Evolutionary conservation across 2,113 vertebrate species (phyloP).

Genomic region (Indicator indicator): DNA sequence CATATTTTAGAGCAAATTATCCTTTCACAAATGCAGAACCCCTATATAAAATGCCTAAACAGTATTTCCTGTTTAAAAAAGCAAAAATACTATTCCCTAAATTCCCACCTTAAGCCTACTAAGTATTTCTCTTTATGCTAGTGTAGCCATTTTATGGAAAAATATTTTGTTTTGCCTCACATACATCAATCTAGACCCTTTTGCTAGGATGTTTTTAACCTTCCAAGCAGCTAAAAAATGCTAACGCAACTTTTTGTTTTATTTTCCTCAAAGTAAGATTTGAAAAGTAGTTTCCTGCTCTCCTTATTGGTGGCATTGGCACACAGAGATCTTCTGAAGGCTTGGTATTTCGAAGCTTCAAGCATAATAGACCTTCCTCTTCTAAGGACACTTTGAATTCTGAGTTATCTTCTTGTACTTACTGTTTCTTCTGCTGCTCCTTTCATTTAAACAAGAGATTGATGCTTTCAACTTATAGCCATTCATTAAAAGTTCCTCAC

Average conservation of each 20-base stretch:
- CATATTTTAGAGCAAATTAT: slow-evolving; percentile 85
- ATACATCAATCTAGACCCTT: slow-evolving; percentile 65
- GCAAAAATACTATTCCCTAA: slow-evolving; percentile 74
- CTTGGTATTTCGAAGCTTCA: slow-evolving; percentile 38
- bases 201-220: slow-evolving; percentile 64
- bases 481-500: slow-evolving; percentile 78
- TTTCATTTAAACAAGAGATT: slow-evolving; percentile 72
- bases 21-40: slow-evolving; percentile 80
- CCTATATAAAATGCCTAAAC: slow-evolving; percentile 79
- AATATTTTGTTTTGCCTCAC: slow-evolving; percentile 75
- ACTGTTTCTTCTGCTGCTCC: slow-evolving; percentile 67
- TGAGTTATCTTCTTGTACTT: slow-evolving; percentile 69
- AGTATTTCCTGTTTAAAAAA: slow-evolving; percentile 79
- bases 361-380: slow-evolving; percentile 60
- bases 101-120: slow-evolving; percentile 77
- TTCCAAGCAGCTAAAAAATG: slow-evolving; percentile 59
- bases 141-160: slow-evolving; percentile 71
- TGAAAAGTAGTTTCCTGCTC: not conserved
- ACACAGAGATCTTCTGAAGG: slow-evolving; percentile 26
- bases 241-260: slow-evolving; percentile 28
- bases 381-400: slow-evolving; percentile 62
- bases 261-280: slow-evolving; percentile 1
- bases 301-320: not conserved
- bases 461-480: slow-evolving; percentile 77
- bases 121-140: slow-evolving; percentile 73